Base-by-base conservation (phyloP, 2,113 vertebrate species). In the Vulpes lagopus region DNA sequence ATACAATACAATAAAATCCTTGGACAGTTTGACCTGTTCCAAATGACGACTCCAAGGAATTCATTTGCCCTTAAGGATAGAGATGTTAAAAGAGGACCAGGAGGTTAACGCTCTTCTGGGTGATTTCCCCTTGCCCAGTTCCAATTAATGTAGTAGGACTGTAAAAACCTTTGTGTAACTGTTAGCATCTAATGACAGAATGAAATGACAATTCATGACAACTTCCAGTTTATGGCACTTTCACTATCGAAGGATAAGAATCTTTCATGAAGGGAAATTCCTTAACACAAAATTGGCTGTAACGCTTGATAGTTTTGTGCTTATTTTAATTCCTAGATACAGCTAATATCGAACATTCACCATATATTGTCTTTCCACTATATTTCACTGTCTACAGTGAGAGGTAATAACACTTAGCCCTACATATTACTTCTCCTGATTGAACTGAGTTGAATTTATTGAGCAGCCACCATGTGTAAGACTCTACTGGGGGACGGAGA, bases 11-110 rank as follows among this genome's bases (percentile, higher is more conserved):
- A 43, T 95, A 62, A 59, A 91, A 81, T 90, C 89, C 74, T 96
- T 88, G 30, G 86, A 94, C 80, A 84, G 88, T 94, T 55, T 90
- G 69, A 27, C 57, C 82, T 91, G 38, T 64, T 88, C 49, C 96
- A 97, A 98, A 96, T 0, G 3, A 96, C 59, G 73, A 85, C 80
- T 87, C 69, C 38, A 78, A 84, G 87, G 87, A 97, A 97, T 95
- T 96, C 59, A 73, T 94, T 95, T 96, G 10, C n/a, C 59, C 83
- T 30, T 57, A 71, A 96, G 84, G 84, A 59, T 64, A 88, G 38
- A 97, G 76, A 95, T 89, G 43, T n/a, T 90, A 20, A 97, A 95
- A 87, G 43, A 82, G 20, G 38, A 76, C 35, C 30, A 35, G 88
- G 83, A 96, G 62, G 69, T 94, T 81, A 97, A 97, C 43, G 69